Conservation (phyloP, 2,888 invertebrate species). For the Netelia fuscicornis region DNA sequence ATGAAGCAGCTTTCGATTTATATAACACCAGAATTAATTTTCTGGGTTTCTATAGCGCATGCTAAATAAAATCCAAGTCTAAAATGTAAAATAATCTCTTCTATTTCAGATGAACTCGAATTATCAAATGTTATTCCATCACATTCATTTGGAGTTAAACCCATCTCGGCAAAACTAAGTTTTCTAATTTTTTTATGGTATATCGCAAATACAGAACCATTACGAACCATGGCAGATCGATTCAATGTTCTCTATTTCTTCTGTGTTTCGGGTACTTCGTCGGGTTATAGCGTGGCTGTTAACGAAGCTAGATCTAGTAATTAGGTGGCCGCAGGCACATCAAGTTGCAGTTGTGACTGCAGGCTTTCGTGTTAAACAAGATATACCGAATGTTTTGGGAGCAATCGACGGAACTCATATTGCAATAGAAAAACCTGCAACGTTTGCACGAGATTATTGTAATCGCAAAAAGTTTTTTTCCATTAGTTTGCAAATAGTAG, state of each 20-base stretch:
- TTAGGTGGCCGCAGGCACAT: conserved; percentile 42
- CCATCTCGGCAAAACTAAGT: conserved; percentile 31
- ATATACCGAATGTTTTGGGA: conserved; percentile 24
- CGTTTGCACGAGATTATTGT: conserved; percentile 21
- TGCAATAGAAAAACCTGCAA: conserved; percentile 27
- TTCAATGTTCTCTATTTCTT: conserved; percentile 67
- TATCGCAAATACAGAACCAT: conserved; percentile 64
- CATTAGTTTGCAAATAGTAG: conserved; percentile 42
- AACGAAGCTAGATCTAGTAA: conserved; percentile 25
- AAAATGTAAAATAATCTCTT: not conserved
- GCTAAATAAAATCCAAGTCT: not conserved
- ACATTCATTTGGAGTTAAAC: conserved; percentile 14
- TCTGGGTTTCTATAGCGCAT: not conserved
- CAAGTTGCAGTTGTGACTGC: not conserved
- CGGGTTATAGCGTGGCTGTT: conserved; percentile 40
- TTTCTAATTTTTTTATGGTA: conserved; percentile 65
- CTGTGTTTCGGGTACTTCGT: conserved; percentile 46
- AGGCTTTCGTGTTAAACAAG: not conserved
- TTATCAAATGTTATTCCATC: conserved; percentile 22
- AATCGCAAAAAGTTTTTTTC: conserved; percentile 54
- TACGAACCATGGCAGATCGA: conserved; percentile 58
- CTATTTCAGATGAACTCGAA: conserved; percentile 14
- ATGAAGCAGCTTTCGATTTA: not conserved
- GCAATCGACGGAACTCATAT: conserved; percentile 49
- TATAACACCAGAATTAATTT: not conserved